Evolutionary conservation across 2,113 vertebrate genomes (phyloP), one percentile per base, ranked within the genome.

Genomic region (Phasianus colchicus): DNA sequence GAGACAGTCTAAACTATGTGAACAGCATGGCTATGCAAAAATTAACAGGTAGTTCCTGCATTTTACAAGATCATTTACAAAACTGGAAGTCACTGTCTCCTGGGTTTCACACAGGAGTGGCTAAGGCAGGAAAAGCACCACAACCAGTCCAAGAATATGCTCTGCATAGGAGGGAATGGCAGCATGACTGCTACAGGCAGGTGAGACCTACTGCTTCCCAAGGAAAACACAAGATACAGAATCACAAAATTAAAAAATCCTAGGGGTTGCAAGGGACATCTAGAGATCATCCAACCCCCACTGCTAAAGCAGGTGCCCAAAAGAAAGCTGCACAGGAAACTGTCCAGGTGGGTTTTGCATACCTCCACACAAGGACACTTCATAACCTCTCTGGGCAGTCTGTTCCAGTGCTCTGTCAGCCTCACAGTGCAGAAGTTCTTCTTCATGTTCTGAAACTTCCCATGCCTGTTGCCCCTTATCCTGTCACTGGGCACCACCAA

Each of bases 121-220:
- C n/a, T 48, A 16, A 70, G 40, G n/a, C 24, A 79, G 82, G 82
- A 65, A 7, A 14, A 69, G 43, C 1, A 5, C 43, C 2, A 0
- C 15, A 7, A 50, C 34, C 32, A 71, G 20, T 9, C 3, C 0
- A 0, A 83, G 12, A 9, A 70, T 40, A 43, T 24, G 40, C 3
- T 38, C 14, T 25, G 32, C 48, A 77, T 6, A 54, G 27, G n/a
- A 73, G 47, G n/a, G 1, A 20, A 72, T 17, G 19, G 14, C 22
- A 22, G 32, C 0, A 0, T 47, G 55, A 64, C 16, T 6, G 57
- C 32, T 36, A 27, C 29, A 20, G 14, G 27, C 22, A 47, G 32
- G 8, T 30, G 34, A 50, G 43, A 58, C 13, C 13, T 42, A 42
- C 63, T 27, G 66, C 70, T 89, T 89, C 24, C 34, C 34, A 48